Percentiles rank a stretch among this genome's conserved stretches.
These are phyloP conservation scores for Phataginus tetradactyla DNA, from an alignment of 2,797 vertebrate genomes.

Conservation along the genomic window DNA sequence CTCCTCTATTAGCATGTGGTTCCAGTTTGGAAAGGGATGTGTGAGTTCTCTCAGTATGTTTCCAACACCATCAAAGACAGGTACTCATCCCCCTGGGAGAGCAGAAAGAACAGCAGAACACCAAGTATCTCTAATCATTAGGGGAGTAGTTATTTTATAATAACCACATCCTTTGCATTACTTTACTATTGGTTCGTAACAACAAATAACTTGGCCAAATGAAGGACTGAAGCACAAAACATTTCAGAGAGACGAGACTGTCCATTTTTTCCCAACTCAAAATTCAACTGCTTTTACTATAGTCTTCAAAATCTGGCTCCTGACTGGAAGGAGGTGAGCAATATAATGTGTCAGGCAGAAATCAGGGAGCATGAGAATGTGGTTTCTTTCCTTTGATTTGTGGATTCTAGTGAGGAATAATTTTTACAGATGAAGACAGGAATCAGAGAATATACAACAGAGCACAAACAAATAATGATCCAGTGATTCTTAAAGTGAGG, in stretches of 20 bases:
- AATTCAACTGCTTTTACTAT: constrained; percentile 36
- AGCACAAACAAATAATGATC: not conserved
- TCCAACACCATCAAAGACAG: constrained; percentile 71
- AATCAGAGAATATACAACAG: not conserved
- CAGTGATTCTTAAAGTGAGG: not conserved
- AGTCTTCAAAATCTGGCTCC: not conserved
- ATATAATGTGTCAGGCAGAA: not conserved
- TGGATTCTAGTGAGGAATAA: not conserved
- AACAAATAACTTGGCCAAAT: constrained; percentile 50
- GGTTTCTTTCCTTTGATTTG: not conserved
- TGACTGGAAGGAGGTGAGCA: not conserved
- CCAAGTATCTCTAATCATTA: constrained; percentile 65
- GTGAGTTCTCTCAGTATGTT: constrained; percentile 73
- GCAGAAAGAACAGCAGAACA: constrained; percentile 70
- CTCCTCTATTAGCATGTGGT: constrained; percentile 58
- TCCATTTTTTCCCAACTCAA: constrained; percentile 59
- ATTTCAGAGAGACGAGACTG: not conserved
- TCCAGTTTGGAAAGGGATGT: constrained; percentile 69
- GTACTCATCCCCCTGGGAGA: constrained; percentile 69
- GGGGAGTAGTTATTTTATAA: constrained; percentile 72
- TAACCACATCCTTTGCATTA: constrained; percentile 53
- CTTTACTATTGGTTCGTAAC: constrained; percentile 38
- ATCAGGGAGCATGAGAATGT: not conserved
- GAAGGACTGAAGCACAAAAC: not conserved
- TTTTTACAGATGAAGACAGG: not conserved